Percentiles rank a stretch among this genome's conserved stretches.
phyloP scores from a whole-genome alignment of 2,797 vertebrate species.

The Setipinna tenuifilis region DNA sequence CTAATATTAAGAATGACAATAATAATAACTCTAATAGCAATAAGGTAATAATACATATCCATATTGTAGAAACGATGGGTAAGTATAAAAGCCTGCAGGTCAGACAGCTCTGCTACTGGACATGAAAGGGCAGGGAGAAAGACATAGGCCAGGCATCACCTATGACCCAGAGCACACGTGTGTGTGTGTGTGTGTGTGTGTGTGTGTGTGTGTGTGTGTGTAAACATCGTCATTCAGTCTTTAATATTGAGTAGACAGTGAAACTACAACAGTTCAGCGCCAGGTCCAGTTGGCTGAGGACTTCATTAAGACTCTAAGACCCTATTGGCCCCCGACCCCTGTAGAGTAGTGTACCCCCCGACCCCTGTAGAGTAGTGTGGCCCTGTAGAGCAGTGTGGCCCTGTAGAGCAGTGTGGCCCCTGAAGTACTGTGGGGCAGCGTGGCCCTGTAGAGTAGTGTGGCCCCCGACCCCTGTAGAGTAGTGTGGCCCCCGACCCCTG shows the following conservation, averaged over 20 bases:
- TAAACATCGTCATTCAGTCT: constrained; percentile 6
- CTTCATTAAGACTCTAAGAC: neutral
- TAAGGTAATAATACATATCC: constrained; percentile 4
- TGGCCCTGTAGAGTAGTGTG: neutral
- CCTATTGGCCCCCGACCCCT: too few species aligned
- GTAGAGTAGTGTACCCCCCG: too few species aligned
- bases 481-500: too few species aligned
- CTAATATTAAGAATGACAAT: neutral
- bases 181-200: neutral
- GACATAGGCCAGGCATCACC: neutral
- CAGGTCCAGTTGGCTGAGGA: neutral
- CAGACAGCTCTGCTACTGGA: neutral
- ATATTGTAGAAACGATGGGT: constrained; percentile 10
- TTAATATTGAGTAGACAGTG: neutral
- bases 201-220: neutral
- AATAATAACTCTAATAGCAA: neutral
- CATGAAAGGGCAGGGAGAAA: neutral
- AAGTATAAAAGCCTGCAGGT: constrained; percentile 17
- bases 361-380: too few species aligned
- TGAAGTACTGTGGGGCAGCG: too few species aligned
- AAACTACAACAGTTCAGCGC: neutral
- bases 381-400: too few species aligned
- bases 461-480: too few species aligned
- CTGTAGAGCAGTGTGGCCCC: too few species aligned
- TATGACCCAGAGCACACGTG: neutral